Base-by-base conservation (phyloP, 2,888 invertebrate genomes). In the Ptychoptera contaminata region DNA sequence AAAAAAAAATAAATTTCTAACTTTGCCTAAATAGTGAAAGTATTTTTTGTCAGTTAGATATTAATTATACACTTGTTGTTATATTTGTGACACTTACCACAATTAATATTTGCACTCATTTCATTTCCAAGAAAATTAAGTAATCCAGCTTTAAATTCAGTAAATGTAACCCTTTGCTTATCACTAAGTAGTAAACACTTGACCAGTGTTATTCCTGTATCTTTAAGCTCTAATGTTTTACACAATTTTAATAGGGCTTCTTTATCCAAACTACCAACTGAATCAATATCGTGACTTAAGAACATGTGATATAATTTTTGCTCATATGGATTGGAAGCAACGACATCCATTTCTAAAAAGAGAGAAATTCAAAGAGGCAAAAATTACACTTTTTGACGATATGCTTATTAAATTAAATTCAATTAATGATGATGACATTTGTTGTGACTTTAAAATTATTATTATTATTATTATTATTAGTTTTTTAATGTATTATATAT, bases 261-360 rank as follows among this genome's bases (percentile, higher is more conserved):
- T 54, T 70, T 72, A 58, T 80, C 77, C 51, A 86, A 63, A 55
- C 77, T 73, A 53, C 80, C 80, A 56, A 73, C 70, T 56, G 76
- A 76, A 58, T 77, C 74, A 51, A 72, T 70, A 64, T 84, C 79
- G 67, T 83, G 83, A 58, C 81, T 82, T 61, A 82, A 77, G 59
- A 85, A 87, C 58, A 85, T 82, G 55, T 78, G 76, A 55, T 80
- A 76, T 56, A 86, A 71, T 69, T 85, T 84, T 65, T 81, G 77
- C 63, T 86, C 86, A 60, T 86, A 85, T 38, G 79, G 84, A 68
- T 83, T 82, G 62, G 76, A 50, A 39, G 60, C 16, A 35, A 23
- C 23, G 23, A 23, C 23, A 23, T 23, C 23, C 23, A 23, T 23
- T 23, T 23, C 23, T 23, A 23, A 5, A 23, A 23, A 5, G 23